Conservation (phyloP, 2,888 invertebrate species). For the Sycophila texana region DNA sequence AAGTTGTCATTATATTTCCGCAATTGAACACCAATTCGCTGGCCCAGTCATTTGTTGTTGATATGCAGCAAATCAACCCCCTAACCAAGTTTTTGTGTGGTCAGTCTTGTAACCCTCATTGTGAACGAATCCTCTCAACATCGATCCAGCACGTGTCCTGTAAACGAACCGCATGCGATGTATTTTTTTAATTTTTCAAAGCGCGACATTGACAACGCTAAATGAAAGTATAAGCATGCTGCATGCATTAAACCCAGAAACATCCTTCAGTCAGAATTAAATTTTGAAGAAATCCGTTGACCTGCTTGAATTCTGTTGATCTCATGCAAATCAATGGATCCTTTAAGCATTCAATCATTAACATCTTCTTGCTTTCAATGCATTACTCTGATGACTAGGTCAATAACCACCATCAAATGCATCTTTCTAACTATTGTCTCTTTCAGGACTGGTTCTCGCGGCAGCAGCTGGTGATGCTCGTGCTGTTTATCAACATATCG, state of each 20-base stretch:
- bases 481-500: slow-evolving; percentile 94
- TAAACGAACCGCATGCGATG: not conserved
- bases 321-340: not conserved
- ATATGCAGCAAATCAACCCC: not conserved
- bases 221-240: not conserved
- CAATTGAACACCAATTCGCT: too few relatives aligned
- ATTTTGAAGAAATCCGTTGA: not conserved
- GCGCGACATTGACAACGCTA: not conserved
- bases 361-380: slow-evolving; percentile 42
- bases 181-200: not conserved
- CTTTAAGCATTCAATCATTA: slow-evolving; percentile 5
- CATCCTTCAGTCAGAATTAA: not conserved
- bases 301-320: not conserved
- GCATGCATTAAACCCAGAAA: slow-evolving; percentile 6
- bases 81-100: slow-evolving; percentile 19
- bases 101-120: not conserved
- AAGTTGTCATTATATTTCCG: too few relatives aligned
- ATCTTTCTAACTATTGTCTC: slow-evolving; percentile 40
- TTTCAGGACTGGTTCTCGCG: slow-evolving; percentile 97
- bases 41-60: not conserved
- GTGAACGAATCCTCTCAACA: not conserved
- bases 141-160: not conserved
- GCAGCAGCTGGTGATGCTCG: slow-evolving; percentile 95
- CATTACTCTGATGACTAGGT: not conserved
- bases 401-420: not conserved